Conservation (phyloP, 2,113 vertebrate species). For the Megaceryle torquata region DNA sequence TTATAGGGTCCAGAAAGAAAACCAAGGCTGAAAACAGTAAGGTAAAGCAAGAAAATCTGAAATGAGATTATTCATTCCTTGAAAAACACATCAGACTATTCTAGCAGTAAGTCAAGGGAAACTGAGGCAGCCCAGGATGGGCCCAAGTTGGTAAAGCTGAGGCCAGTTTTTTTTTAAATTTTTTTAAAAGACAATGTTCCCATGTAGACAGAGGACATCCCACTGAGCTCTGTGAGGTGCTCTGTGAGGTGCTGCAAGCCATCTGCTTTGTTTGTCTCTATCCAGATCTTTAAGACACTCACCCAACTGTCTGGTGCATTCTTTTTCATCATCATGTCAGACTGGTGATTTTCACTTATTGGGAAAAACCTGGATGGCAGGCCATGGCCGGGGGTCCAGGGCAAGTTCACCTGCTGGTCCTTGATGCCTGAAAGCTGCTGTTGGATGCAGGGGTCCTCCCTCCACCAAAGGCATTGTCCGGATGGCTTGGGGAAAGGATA, state of each 20-base stretch:
- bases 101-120: neutral
- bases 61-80: neutral
- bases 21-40: neutral
- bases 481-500: neutral
- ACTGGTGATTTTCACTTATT: neutral
- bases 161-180: neutral
- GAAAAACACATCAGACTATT: neutral
- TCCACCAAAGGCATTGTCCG: accelerated
- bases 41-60: neutral
- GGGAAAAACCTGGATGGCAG: neutral
- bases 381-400: neutral
- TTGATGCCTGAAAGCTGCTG: accelerated
- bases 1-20: neutral
- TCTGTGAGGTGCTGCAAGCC: neutral
- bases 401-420: neutral
- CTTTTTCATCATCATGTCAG: neutral
- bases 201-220: neutral
- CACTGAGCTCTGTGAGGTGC: neutral
- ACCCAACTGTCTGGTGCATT: neutral
- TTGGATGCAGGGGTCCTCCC: neutral
- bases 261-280: neutral
- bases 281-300: neutral
- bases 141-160: neutral
- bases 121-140: neutral
- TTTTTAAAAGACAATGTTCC: neutral